Base-by-base conservation (phyloP, 2,113 vertebrate species). In the Sander vitreus region DNA sequence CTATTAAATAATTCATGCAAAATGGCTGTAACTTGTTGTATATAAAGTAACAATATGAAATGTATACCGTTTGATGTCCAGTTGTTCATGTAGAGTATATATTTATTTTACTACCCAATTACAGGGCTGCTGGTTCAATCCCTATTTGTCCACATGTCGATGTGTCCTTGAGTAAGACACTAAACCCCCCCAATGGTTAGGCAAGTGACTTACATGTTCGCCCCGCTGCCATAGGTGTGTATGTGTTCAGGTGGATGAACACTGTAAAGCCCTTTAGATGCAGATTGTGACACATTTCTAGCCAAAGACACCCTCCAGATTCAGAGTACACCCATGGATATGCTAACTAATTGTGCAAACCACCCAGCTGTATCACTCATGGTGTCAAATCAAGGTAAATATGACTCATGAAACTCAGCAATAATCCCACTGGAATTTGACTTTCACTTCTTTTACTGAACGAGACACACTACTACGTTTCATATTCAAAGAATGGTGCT, bases 381-480 rank as follows among this genome's bases (percentile, higher is more conserved):
- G 33, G 36, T 67, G 27, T 73, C 21, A 81, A 85, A 81, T 75
- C 54, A 50, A 54, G 47, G 65, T 55, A 53, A 48, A 83, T 51
- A 51, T 51, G 72, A 73, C 48, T 68, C 63, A 15, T 6, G 13
- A 27, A 69, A 16, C 14, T 55, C 53, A 43, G 6, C 33, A 54
- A n/a, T 47, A 53, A 65, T 64, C 54, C 62, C 21, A 2, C 6
- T 27, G 72, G 68, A 65, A 33, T 78, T 80, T 21, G 8, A 54
- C 68, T 63, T 73, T 33, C 43, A 6, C 4, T 8, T 65, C 33
- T n/a, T 54, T 36, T 3, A 59, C 8, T 2, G 27, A 79, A 25
- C 3, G 3, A 59, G 48, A 66, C 53, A 25, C 63, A 18, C 78
- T 8, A 39, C 21, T 62, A 50, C 64, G 70, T 76, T 86, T 80